phyloP scores from a whole-genome alignment of 2,113 vertebrate species.

The Petroica traversi region DNA sequence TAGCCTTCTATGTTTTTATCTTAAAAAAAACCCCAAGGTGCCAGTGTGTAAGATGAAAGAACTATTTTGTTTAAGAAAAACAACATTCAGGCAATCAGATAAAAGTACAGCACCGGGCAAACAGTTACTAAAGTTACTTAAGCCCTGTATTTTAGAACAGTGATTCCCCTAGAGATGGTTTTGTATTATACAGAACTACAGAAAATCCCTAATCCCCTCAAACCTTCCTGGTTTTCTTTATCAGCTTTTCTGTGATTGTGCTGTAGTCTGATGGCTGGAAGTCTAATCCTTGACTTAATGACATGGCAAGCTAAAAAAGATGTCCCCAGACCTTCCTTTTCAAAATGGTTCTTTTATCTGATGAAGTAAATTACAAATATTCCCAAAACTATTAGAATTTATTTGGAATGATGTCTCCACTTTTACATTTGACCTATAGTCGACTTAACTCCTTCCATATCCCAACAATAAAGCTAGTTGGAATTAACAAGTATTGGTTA shows the following conservation, averaged over 20 bases:
- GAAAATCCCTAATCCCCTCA: neutral
- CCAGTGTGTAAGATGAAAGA: neutral
- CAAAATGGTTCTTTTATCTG: neutral
- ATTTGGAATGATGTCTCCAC: neutral
- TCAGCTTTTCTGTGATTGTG: neutral
- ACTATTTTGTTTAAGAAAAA: neutral
- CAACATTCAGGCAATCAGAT: neutral
- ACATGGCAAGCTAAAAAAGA: neutral
- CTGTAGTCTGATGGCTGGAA: neutral
- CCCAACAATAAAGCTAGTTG: slow-evolving; percentile 3
- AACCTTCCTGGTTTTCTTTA: neutral
- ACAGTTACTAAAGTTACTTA: neutral
- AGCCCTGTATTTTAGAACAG: neutral
- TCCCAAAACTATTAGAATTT: neutral
- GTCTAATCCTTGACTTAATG: neutral
- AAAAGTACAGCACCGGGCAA: neutral
- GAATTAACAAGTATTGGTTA: slow-evolving; percentile 11
- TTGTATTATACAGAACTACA: neutral
- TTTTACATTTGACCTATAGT: neutral
- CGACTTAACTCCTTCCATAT: neutral
- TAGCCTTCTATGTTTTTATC: neutral
- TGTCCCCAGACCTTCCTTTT: neutral
- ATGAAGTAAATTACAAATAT: neutral
- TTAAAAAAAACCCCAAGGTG: neutral
- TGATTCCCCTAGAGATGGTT: neutral